Evolutionary conservation across 2,113 vertebrate species (phyloP), one percentile per base, ranked within the genome.

Genomic region (Isichthys henryi): DNA sequence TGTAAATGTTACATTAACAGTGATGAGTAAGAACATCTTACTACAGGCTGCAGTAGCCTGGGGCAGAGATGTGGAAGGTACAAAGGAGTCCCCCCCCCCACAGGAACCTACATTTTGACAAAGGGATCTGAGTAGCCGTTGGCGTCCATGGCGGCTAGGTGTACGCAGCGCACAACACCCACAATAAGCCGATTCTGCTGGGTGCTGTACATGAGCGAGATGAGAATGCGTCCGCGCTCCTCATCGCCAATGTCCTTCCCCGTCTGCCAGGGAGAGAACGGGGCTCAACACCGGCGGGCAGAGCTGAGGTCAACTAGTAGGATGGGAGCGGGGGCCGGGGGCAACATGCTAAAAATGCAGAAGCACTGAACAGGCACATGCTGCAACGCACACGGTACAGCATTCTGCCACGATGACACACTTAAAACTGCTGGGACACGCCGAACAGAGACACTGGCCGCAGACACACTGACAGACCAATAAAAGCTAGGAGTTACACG

Each of bases 121-220:
- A 99, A 99, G 0, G 98, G 98, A 88, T 99, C 98, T 0, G 98
- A 99, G 94, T 99, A 99, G 89, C 98, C 98, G 0, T 99, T 99
- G 90, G 98, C 97, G 0, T 99, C 98, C 98, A 99, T 99, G 89
- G 98, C 97, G 0, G 98, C 98, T 91, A 99, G 92, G 90, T 99
- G 98, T 92, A 98, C 98, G 0, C 98, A 99, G 91, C 98, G 98
- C 9, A 99, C 93, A 0, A 99, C 96, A 17, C 98, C 98, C 2
- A 99, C 97, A 0, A 99, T 92, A 74, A 99, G 96, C 1, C 98
- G 97, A 0, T 96, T 96, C 89, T 96, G 97, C 94, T 97, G 98
- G 0, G 97, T 96, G 95, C 93, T 99, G 95, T 99, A 99, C 96
- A 98, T 97, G 45, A 99, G 97, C 0, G 97, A 99, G 90, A 99